These are phyloP conservation scores for Cephalopholis sonnerati DNA, from an alignment of 2,113 vertebrate species.

Conservation along the genomic window DNA sequence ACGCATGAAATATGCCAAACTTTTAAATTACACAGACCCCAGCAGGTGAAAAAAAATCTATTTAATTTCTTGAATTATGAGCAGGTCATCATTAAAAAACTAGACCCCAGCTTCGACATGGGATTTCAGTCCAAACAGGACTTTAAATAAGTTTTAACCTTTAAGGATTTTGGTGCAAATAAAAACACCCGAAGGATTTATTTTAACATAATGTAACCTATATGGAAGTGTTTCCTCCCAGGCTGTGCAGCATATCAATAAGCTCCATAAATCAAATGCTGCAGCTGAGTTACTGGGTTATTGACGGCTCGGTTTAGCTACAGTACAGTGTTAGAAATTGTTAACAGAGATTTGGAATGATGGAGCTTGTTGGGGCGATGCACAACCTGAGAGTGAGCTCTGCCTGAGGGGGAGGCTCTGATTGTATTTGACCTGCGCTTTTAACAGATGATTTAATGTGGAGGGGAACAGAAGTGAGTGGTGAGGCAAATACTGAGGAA, in stretches of 20 bases:
- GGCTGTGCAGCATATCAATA: background rate
- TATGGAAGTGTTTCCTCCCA: background rate
- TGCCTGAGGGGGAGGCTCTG: background rate
- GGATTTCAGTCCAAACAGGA: too few species aligned
- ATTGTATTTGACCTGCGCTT: background rate
- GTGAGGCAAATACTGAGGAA: constrained; percentile 5
- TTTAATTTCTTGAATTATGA: too few species aligned
- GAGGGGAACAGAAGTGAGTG: background rate
- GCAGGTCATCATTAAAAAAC: background rate
- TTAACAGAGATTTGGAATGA: background rate
- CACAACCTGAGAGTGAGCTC: background rate
- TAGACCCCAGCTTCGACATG: background rate
- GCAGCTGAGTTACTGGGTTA: background rate
- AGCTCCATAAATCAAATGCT: background rate
- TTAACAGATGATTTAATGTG: background rate
- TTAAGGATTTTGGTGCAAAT: background rate
- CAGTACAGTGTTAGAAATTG: background rate
- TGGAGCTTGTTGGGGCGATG: background rate
- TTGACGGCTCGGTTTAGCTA: background rate
- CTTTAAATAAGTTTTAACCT: too few species aligned
- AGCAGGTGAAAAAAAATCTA: too few species aligned
- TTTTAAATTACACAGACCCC: too few species aligned
- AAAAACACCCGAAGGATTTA: background rate
- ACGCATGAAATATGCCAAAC: background rate
- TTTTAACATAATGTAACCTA: background rate